phyloP scores from a whole-genome alignment of 2,888 invertebrate genomes.

The Ophioninae sp. region DNA sequence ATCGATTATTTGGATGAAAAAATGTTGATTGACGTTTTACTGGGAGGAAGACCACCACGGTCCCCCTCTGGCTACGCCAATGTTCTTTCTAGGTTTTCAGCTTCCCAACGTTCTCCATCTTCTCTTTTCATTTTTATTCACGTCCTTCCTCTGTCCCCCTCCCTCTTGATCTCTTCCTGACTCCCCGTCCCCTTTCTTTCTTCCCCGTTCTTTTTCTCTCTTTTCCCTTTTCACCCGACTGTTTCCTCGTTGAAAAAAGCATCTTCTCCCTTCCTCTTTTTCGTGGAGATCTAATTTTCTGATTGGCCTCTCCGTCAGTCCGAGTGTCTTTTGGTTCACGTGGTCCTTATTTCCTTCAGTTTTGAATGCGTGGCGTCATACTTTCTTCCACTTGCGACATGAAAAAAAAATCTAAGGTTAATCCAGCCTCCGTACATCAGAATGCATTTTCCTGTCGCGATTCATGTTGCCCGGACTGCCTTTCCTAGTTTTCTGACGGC shows the following conservation, averaged over 20 bases:
- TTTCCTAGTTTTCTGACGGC: too few relatives aligned
- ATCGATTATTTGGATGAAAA: too few relatives aligned
- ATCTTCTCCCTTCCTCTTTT: constrained; percentile 18
- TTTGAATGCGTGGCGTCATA: constrained; percentile 16
- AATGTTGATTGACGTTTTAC: too few relatives aligned
- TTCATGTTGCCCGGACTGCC: not conserved
- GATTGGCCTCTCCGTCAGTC: constrained; percentile 60
- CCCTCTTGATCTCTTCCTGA: constrained; percentile 23
- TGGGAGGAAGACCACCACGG: too few relatives aligned
- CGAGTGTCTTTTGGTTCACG: not conserved
- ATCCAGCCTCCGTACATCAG: constrained; percentile 29
- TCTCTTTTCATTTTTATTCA: constrained; percentile 38
- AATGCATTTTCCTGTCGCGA: constrained; percentile 25
- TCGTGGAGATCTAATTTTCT: constrained; percentile 71
- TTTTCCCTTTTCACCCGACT: not conserved
- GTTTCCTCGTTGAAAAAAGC: constrained; percentile 34
- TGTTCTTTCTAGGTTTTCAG: not conserved
- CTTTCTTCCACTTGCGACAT: not conserved
- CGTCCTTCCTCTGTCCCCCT: not conserved
- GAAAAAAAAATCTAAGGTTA: constrained; percentile 18
- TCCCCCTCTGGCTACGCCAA: too few relatives aligned
- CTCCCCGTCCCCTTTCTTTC: constrained; percentile 7
- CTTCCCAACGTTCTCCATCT: constrained; percentile 11
- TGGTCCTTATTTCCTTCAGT: constrained; percentile 21
- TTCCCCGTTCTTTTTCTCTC: constrained; percentile 8